phyloP scores from a whole-genome alignment of 2,888 invertebrate species.

The Stratiomys singularior region DNA sequence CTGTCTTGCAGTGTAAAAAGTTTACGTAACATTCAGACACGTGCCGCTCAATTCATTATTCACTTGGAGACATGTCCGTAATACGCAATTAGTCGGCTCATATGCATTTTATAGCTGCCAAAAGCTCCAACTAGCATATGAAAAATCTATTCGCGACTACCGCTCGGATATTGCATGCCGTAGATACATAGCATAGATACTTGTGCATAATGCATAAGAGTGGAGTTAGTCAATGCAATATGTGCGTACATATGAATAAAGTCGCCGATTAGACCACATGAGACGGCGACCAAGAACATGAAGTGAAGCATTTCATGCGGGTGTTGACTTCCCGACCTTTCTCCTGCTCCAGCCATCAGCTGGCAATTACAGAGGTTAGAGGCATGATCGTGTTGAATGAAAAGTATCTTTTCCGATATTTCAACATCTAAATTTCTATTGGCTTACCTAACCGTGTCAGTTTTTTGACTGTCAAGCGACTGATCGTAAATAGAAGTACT shows the following conservation, averaged over 20 bases:
- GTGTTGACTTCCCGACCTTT: conserved; percentile 43
- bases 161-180: not conserved
- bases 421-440: conserved; percentile 32
- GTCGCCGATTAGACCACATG: not conserved
- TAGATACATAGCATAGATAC: not conserved
- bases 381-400: not conserved
- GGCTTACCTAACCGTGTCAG: not conserved
- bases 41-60: conserved; percentile 43
- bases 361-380: conserved; percentile 13
- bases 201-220: not conserved
- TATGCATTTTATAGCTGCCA: not conserved
- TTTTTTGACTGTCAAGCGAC: conserved; percentile 7
- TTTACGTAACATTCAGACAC: conserved; percentile 38
- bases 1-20: not conserved
- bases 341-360: conserved; percentile 21
- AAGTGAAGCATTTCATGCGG: conserved; percentile 23
- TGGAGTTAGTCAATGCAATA: not conserved
- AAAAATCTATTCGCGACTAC: not conserved
- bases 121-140: conserved; percentile 25
- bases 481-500: conserved; percentile 9
- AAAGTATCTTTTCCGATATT: conserved; percentile 9
- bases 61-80: conserved; percentile 43
- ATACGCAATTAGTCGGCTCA: conserved; percentile 38
- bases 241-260: not conserved
- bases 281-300: not conserved